Evolutionary conservation across 2,797 vertebrate genomes (phyloP).

Genomic region (Gambusia yucatana): DNA sequence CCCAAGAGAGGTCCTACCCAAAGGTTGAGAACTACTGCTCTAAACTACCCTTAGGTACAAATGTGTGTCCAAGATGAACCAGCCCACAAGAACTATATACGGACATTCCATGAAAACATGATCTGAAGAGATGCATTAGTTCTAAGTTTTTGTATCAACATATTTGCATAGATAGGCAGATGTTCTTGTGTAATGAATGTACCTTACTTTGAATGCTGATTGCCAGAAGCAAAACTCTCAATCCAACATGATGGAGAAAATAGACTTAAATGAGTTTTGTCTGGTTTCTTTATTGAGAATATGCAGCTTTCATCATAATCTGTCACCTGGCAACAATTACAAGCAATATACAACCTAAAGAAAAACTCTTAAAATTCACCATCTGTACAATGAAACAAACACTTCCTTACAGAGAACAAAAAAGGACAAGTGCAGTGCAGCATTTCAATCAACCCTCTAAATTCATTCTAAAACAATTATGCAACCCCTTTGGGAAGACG

Average conservation of each 20-base stretch:
- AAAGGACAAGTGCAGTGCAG: slow-evolving; percentile 58
- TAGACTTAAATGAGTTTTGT: not conserved
- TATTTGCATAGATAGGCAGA: too few relatives aligned
- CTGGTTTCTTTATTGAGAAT: slow-evolving; percentile 20
- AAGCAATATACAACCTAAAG: slow-evolving; percentile 26
- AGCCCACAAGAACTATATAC: too few relatives aligned
- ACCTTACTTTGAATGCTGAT: not conserved
- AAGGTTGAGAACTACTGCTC: too few relatives aligned
- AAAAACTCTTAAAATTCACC: slow-evolving; percentile 53
- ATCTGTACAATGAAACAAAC: slow-evolving; percentile 60
- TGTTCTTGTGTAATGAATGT: not conserved
- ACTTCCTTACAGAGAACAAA: slow-evolving; percentile 44
- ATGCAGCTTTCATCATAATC: not conserved
- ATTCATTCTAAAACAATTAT: slow-evolving; percentile 26
- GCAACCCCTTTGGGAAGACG: slow-evolving; percentile 5
- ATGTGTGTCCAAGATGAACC: too few relatives aligned
- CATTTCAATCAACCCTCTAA: slow-evolving; percentile 48
- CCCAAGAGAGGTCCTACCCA: too few relatives aligned
- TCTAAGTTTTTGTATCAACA: too few relatives aligned
- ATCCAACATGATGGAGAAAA: not conserved
- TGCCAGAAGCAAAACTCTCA: not conserved
- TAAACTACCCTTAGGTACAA: too few relatives aligned
- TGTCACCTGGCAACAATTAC: not conserved
- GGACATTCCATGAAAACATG: too few relatives aligned
- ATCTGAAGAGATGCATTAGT: too few relatives aligned